Evolutionary conservation across 2,797 vertebrate genomes (phyloP), one percentile per base, ranked within the genome.

Genomic region (Limnodromus scolopaceus): DNA sequence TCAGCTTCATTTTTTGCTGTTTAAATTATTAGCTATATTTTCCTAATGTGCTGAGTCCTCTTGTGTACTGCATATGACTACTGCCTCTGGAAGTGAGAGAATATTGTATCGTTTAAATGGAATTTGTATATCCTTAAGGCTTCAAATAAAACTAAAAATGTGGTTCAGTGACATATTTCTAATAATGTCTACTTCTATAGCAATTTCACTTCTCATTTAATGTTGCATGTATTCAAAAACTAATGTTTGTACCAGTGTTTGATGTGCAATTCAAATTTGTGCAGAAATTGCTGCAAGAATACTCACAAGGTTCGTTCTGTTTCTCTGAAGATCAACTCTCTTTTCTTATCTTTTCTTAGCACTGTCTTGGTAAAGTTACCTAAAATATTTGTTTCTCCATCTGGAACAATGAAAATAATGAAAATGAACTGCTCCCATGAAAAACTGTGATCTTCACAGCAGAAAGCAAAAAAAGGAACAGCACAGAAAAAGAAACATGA

Each of bases 351-450:
- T 81, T 85, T 64, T 85, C 70, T 88, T 87, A 69, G 27, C 27
- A 41, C 34, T 74, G 18, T 48, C 49, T 69, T 69, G 58, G 18
- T 78, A 68, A 65, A 91, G 48, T 79, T 87, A 87, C 23, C 34
- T 83, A 64, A 95, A 89, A 74, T 89, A 69, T 77, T 92, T 95
- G 3, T 87, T 92, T 85, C 51, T 82, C 48, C 23, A 8, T 55
- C 43, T 84, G 43, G 36, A 82, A 43, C 27, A 38, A 74, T 27
- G 10, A 76, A 10, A 87, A 79, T 91, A 86, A 84, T 57, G 61
- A 78, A 87, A 85, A 83, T 45, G 55, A 86, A 20, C 74, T 72
- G 34, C 15, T 86, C 15, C 24, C 13, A 19, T n/a, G 55, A 63
- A 90, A 84, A 88, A 36, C 30, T 58, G 57, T 55, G 39, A 76